Conservation (phyloP, 2,113 vertebrate genomes). For the Leiothrix lutea region DNA sequence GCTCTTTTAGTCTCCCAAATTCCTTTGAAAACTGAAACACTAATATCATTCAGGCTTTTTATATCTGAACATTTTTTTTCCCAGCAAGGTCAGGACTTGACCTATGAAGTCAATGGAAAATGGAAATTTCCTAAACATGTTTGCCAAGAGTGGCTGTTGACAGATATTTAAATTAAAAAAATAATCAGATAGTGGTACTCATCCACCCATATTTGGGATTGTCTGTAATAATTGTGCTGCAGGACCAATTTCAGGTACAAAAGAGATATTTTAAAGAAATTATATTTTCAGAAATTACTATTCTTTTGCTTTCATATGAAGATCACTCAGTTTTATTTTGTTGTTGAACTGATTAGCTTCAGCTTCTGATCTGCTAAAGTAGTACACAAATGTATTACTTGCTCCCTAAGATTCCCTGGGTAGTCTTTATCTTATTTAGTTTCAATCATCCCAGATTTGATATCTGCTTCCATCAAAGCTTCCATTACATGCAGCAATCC, state of each 20-base stretch:
- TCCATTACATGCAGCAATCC: not conserved
- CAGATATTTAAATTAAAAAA: not conserved
- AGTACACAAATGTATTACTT: constrained; percentile 4
- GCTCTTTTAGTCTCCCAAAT: not conserved
- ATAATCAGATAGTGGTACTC: not conserved
- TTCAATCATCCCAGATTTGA: not conserved
- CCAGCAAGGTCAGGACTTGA: not conserved
- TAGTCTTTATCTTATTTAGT: not conserved
- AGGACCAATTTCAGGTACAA: not conserved
- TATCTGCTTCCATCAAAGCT: not conserved
- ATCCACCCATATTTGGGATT: not conserved
- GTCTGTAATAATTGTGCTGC: not conserved
- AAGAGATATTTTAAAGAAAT: not conserved
- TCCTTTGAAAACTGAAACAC: constrained; percentile 8
- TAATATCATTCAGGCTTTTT: not conserved
- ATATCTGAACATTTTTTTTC: not conserved
- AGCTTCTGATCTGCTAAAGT: constrained; percentile 6
- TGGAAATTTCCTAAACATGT: not conserved
- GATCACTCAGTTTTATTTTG: not conserved
- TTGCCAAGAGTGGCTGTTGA: not conserved
- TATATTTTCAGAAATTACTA: not conserved
- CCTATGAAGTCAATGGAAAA: constrained; percentile 22
- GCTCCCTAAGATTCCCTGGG: not conserved
- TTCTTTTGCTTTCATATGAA: not conserved
- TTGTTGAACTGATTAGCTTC: constrained; percentile 7